These are phyloP conservation scores for Puntigrus tetrazona DNA, from an alignment of 2,113 vertebrate species.

Conservation along the genomic window DNA sequence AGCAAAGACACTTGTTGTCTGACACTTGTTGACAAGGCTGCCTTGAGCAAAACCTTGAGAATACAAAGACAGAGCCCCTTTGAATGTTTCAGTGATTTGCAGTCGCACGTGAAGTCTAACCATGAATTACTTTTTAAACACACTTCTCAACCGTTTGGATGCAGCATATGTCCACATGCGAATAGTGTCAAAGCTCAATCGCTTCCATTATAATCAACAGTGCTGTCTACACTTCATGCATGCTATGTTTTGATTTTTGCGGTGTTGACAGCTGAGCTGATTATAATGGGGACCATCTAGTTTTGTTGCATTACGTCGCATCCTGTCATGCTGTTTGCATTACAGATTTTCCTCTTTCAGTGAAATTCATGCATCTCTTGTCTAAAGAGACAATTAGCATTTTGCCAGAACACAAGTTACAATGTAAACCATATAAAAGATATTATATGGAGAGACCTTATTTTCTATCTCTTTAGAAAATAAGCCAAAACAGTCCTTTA, in stretches of 20 bases:
- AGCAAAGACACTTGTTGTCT: constrained; percentile 28
- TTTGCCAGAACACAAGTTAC: background rate
- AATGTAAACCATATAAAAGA: background rate
- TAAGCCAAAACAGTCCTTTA: background rate
- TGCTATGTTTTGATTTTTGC: background rate
- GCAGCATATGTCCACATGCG: background rate
- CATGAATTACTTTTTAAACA: constrained; percentile 16
- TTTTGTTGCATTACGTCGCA: background rate
- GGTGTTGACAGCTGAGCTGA: background rate
- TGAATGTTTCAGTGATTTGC: constrained; percentile 9
- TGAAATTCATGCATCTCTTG: background rate
- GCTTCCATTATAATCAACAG: background rate
- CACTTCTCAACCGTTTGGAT: background rate
- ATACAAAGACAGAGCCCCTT: constrained; percentile 5
- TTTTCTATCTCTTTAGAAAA: background rate
- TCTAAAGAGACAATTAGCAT: background rate
- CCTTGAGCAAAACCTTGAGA: constrained; percentile 24
- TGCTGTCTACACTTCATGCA: background rate
- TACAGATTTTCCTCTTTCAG: background rate
- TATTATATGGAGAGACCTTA: no score
- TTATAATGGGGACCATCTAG: background rate
- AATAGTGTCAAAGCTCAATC: background rate
- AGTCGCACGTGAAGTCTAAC: background rate
- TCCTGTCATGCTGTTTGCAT: background rate
- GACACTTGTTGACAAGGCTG: constrained; percentile 25